These are phyloP conservation scores for Zosterops hypoxanthus DNA, from an alignment of 2,113 vertebrate species.

Conservation along the genomic window DNA sequence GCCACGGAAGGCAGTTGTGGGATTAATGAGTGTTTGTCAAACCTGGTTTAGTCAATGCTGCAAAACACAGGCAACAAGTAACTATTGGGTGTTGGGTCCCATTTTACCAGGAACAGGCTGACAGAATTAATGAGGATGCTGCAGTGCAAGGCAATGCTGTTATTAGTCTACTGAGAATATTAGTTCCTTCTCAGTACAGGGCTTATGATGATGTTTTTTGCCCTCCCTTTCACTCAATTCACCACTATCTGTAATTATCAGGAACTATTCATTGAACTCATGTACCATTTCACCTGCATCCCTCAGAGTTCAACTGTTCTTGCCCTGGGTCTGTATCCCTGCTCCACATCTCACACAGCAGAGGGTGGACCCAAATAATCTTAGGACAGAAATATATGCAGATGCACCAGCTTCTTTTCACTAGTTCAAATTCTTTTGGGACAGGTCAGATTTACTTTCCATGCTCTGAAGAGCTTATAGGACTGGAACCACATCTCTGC, in stretches of 20 bases:
- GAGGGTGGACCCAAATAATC: not conserved
- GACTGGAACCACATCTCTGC: not conserved
- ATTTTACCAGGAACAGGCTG: not conserved
- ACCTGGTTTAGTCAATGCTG: not conserved
- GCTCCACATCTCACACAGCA: not conserved
- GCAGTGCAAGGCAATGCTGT: not conserved
- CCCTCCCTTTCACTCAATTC: not conserved
- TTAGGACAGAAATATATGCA: not conserved
- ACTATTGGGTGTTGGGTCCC: not conserved
- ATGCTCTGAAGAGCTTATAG: not conserved
- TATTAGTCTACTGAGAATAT: not conserved
- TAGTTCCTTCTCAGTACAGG: not conserved
- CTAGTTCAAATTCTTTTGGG: not conserved
- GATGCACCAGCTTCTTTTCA: not conserved
- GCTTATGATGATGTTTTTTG: not conserved
- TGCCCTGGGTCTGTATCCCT: not conserved
- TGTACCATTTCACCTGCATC: not conserved
- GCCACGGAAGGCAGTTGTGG: not conserved
- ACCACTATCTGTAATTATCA: accelerated
- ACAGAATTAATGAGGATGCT: not conserved
- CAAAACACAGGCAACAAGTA: not conserved
- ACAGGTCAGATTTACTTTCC: not conserved
- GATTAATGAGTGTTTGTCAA: slow-evolving; percentile 13
- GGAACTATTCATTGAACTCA: not conserved
- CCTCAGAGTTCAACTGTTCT: not conserved